These are phyloP conservation scores for Idaea biselata DNA, from an alignment of 2,888 invertebrate species.

Conservation along the genomic window DNA sequence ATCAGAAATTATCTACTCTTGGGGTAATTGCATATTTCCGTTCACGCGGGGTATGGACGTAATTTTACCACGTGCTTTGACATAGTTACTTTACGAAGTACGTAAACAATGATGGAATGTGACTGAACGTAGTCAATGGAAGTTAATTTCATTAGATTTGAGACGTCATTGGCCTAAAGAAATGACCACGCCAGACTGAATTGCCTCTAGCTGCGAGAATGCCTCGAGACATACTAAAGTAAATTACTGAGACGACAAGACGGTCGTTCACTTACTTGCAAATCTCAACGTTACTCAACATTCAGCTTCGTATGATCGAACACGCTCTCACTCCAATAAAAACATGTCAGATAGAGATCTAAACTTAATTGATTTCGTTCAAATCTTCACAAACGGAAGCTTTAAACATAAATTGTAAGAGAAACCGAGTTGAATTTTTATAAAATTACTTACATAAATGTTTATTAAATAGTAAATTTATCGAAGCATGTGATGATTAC, in stretches of 20 bases:
- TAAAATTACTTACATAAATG: slow-evolving; percentile 32
- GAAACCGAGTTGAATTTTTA: background rate
- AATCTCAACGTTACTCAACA: slow-evolving; percentile 57
- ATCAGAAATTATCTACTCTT: slow-evolving; percentile 10
- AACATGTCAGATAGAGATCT: slow-evolving; percentile 29
- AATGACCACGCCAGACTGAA: slow-evolving; percentile 31
- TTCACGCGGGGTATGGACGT: slow-evolving; percentile 23
- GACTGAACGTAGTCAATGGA: slow-evolving; percentile 55
- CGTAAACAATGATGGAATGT: slow-evolving; percentile 52
- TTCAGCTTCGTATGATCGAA: slow-evolving; percentile 51
- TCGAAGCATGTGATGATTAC: slow-evolving; percentile 46
- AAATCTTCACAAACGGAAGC: background rate
- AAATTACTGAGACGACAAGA: slow-evolving; percentile 58
- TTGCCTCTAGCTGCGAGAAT: slow-evolving; percentile 37
- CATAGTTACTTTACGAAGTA: slow-evolving; percentile 42
- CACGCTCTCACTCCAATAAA: slow-evolving; percentile 50
- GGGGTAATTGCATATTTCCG: slow-evolving; percentile 29
- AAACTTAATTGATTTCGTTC: slow-evolving; percentile 36
- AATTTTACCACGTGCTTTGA: slow-evolving; percentile 40
- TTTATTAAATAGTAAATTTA: slow-evolving; percentile 47
- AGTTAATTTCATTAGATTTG: slow-evolving; percentile 60
- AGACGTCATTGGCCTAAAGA: slow-evolving; percentile 48
- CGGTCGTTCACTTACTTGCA: slow-evolving; percentile 55
- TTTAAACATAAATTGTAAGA: background rate
- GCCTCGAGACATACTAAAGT: slow-evolving; percentile 41